Base-by-base conservation (phyloP, 2,113 vertebrate genomes). In the Takifugu bimaculatus region DNA sequence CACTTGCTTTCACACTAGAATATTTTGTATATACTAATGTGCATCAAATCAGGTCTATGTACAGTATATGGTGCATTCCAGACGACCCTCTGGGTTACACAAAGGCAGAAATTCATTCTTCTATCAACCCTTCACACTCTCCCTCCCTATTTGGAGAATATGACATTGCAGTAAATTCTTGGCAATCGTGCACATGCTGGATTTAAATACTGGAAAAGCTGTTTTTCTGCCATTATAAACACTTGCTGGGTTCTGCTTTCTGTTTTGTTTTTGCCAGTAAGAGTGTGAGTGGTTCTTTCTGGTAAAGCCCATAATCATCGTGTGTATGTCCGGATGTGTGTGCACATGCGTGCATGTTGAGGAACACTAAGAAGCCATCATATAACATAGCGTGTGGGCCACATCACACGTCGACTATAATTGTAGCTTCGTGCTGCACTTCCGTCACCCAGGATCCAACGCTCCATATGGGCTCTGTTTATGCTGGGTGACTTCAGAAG, bases 141-240 rank as follows among this genome's bases (percentile, higher is more conserved):
- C 54, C 1, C 35, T 26, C 59, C 61, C 65, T 63, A 80, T 81
- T 73, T 65, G 26, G 47, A 79, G 70, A 74, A 71, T 81, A 79
- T 84, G 82, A 82, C 79, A 77, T 72, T 60, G 83, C 72, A 84
- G 78, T 80, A 83, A 73, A 83, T 82, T 86, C 80, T 79, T 87
- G 86, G 85, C 85, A 70, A 70, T 52, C 1, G 26, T 13, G 43
- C 82, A 70, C 69, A 64, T 73, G 82, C 81, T 79, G 83, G 74
- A 79, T 80, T 87, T 74, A 86, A 88, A 88, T 83, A 79, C 80
- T 88, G 86, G 86, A 88, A 88, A 89, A 89, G 81, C 42, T 65
- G 58, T 81, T 62, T 60, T 51, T 35, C 67, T 87, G 88, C 88
- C 86, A 89, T 88, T 63, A 85, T 79, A 88, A 89, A 88, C 79